These are phyloP conservation scores for Zophobas morio DNA, from an alignment of 1,140 invertebrate genomes.

Conservation along the genomic window DNA sequence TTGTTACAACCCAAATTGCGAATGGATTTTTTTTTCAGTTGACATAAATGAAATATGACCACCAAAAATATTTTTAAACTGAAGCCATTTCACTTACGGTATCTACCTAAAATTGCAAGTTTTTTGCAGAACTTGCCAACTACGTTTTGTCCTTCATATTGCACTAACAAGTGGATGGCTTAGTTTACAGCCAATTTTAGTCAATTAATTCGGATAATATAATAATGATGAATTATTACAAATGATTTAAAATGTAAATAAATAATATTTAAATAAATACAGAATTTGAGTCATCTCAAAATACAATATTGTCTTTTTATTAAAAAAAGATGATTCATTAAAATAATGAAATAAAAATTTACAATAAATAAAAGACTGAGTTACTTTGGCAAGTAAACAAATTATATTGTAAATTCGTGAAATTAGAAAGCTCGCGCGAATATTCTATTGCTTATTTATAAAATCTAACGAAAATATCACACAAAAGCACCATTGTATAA, in stretches of 20 bases:
- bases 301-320: slow-evolving; percentile 21
- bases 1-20: slow-evolving; percentile 34
- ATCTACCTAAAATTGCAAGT: neutral
- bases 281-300: slow-evolving; percentile 18
- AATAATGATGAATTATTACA: neutral
- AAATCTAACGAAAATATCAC: slow-evolving; percentile 40
- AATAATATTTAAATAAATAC: slow-evolving; percentile 20
- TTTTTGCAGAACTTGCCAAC: neutral
- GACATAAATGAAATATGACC: slow-evolving; percentile 6
- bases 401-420: slow-evolving; percentile 23
- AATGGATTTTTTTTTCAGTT: neutral
- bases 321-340: slow-evolving; percentile 25
- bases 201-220: slow-evolving; percentile 42
- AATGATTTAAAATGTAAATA: slow-evolving; percentile 1
- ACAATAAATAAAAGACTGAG: slow-evolving; percentile 14
- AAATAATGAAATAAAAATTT: slow-evolving; percentile 29
- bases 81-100: neutral
- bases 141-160: slow-evolving; percentile 23
- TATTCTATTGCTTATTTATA: slow-evolving; percentile 22
- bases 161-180: slow-evolving; percentile 45
- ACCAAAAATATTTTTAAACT: slow-evolving; percentile 20
- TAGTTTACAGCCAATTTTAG: slow-evolving; percentile 41
- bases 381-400: slow-evolving; percentile 16
- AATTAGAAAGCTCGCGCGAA: slow-evolving; percentile 22
- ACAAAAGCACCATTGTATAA: slow-evolving; percentile 40